Evolutionary conservation across 2,113 vertebrate genomes (phyloP), one percentile per base, ranked within the genome.

Genomic region (Tor tambroides): DNA sequence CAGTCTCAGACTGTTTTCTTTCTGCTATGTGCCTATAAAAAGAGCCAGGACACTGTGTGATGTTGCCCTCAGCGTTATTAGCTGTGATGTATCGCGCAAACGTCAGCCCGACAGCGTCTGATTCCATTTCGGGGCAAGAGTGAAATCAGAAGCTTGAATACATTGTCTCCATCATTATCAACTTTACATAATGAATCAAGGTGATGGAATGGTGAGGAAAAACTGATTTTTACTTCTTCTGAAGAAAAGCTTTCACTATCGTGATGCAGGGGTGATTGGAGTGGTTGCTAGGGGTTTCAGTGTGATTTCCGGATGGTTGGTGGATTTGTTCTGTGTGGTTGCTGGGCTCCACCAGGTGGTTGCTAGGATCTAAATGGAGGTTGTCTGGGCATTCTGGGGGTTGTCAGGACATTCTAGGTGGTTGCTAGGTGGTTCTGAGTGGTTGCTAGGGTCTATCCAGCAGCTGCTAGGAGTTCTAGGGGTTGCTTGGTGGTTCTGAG

Each of bases 141-240:
- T 35, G 26, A 49, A 83, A 80, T 76, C 51, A 80, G 76, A 88
- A 71, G 49, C 61, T 76, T 51, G 59, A 59, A 76, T 63, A 51
- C 59, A 78, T 11, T 85, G 84, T 59, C 28, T 71, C 69, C 67
- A 49, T 67, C 69, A 23, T 23, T 72, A 71, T 49, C 69, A 71
- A 76, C 75, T 80, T 84, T 75, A 71, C 65, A 83, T 86, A 84
- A 77, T 79, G 26, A 88, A 83, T 83, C 75, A 85, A 35, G 43
- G 1, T 69, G 14, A 63, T 4, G 11, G 77, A 85, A 43, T 1
- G 6, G 4, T 19, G 71, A 32, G 65, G 26, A 69, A 77, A 74
- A 80, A 41, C 43, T 17, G 2, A 6, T 76, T 49, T 76, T 14
- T 49, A 26, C 9, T 46, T 74, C 35, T 72, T 75, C 72, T 46